Evolutionary conservation across 92 coral and sea anemone genomes (phyloP).

Genomic region (Palythoa caribaeorum): DNA sequence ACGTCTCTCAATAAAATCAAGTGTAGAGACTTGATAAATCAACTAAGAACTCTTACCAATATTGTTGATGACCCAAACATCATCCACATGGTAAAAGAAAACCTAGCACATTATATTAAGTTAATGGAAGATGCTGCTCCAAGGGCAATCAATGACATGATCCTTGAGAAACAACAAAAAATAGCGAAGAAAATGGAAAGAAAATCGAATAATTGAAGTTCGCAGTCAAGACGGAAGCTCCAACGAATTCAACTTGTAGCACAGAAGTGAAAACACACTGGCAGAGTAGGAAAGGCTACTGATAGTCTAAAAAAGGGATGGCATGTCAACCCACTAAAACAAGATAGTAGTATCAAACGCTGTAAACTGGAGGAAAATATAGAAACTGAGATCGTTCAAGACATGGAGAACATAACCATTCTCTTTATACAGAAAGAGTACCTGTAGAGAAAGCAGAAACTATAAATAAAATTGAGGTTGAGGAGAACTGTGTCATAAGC

Average conservation of each 20-base stretch:
- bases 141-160: constrained; percentile 41
- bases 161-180: constrained; percentile 22
- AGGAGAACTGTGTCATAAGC: not conserved
- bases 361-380: not conserved
- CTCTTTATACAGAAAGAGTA: not conserved
- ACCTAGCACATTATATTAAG: constrained; percentile 19
- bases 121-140: constrained; percentile 38
- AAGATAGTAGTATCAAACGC: not conserved
- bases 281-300: not conserved
- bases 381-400: not conserved
- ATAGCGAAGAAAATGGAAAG: not conserved
- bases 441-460: not conserved
- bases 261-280: not conserved
- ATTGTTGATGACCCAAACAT: constrained; percentile 41
- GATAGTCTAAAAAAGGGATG: not conserved
- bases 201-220: not conserved
- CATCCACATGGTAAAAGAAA: constrained; percentile 25
- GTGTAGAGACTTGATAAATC: not conserved
- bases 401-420: not conserved
- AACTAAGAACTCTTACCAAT: constrained; percentile 36
- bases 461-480: not conserved
- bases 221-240: not conserved
- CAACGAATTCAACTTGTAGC: not conserved
- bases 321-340: not conserved
- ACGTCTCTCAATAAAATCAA: no score